Conservation (phyloP, 2,113 vertebrate species). For the Budorcas taxicolor region DNA sequence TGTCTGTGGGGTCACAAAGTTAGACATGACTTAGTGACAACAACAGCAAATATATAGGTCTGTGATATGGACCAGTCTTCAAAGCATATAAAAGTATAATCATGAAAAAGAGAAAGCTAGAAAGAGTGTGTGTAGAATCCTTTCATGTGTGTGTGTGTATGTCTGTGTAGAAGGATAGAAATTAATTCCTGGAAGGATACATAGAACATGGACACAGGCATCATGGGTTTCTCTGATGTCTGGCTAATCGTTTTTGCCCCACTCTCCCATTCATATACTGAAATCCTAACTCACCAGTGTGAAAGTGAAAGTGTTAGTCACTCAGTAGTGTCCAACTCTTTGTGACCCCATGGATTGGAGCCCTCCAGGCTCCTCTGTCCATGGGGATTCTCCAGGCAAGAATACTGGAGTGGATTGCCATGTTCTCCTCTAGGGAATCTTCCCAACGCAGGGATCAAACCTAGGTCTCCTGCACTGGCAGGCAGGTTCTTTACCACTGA, state of each 20-base stretch:
- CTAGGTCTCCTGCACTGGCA: neutral
- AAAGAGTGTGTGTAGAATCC: neutral
- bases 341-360: neutral
- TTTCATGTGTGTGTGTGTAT: neutral
- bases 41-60: neutral
- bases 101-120: neutral
- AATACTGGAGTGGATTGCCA: neutral
- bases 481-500: neutral
- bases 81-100: neutral
- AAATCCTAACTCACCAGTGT: neutral
- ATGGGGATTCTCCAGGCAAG: neutral
- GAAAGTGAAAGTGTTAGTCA: neutral
- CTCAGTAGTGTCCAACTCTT: neutral
- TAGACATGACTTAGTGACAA: neutral
- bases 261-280: neutral
- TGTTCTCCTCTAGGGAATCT: neutral
- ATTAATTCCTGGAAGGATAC: neutral
- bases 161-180: neutral
- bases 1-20: neutral
- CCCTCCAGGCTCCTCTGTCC: neutral
- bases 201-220: neutral
- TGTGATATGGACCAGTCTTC: neutral
- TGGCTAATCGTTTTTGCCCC: neutral
- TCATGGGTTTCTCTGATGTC: neutral
- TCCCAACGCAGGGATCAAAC: neutral